These are phyloP conservation scores for Orientallactaga sibirica DNA, from an alignment of 2,797 vertebrate species.

Conservation along the genomic window DNA sequence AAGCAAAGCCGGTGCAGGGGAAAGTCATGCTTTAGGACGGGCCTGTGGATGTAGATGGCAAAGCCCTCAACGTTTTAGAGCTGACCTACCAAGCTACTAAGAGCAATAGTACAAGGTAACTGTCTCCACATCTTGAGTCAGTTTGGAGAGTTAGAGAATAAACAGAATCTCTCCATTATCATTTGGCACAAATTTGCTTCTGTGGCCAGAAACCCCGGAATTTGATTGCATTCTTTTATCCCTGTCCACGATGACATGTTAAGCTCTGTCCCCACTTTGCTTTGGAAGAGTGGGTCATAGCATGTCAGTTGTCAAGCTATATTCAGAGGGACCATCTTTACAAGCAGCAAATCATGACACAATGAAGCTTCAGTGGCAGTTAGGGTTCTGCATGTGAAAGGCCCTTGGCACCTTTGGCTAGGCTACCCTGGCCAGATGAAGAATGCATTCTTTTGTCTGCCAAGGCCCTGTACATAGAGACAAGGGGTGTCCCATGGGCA, in stretches of 20 bases:
- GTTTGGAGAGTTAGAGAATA: neutral
- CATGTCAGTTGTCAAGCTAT: neutral
- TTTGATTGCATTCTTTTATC: neutral
- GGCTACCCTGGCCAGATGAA: neutral
- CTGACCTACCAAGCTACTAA: neutral
- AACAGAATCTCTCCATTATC: neutral
- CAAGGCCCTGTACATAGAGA: constrained; percentile 15
- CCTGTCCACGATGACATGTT: neutral
- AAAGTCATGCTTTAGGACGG: neutral
- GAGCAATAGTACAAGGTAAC: neutral
- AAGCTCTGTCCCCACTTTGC: neutral
- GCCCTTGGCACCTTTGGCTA: neutral
- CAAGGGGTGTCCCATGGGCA: neutral
- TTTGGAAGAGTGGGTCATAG: constrained; percentile 34
- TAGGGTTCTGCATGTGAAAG: neutral
- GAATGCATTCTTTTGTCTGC: neutral
- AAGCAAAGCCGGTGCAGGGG: neutral
- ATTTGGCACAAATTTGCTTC: neutral
- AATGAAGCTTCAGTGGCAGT: neutral
- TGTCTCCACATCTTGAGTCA: neutral
- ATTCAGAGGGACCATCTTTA: neutral
- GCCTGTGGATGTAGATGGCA: neutral
- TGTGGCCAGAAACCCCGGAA: neutral
- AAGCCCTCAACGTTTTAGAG: neutral
- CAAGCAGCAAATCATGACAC: neutral